phyloP scores from a whole-genome alignment of 2,888 invertebrate species.

The Ormia ochracea region DNA sequence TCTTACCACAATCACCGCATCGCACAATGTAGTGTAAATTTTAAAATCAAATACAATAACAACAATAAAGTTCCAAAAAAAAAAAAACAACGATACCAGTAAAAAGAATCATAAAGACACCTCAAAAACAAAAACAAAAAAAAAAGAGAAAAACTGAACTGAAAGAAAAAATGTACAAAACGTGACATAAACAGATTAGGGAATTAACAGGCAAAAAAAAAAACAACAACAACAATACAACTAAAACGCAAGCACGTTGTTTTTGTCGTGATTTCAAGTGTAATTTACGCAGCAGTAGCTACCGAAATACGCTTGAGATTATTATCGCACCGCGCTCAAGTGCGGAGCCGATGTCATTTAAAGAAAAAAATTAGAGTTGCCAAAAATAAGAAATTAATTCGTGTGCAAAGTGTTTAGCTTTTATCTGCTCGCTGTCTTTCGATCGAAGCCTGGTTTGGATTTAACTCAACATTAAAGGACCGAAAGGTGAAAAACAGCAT shows the following conservation, averaged over 20 bases:
- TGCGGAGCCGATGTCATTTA: conserved; percentile 60
- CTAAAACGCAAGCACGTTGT: conserved; percentile 51
- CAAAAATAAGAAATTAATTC: not conserved
- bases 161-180: conserved; percentile 59
- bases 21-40: conserved; percentile 42
- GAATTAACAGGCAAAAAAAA: conserved; percentile 40
- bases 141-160: conserved; percentile 22
- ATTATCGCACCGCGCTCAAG: conserved; percentile 70
- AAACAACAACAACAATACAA: too few relatives aligned
- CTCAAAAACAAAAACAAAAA: conserved; percentile 15
- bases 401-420: too few relatives aligned
- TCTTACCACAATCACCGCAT: conserved; percentile 25
- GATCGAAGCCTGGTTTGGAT: too few relatives aligned
- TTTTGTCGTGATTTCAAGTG: conserved; percentile 67
- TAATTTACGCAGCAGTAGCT: conserved; percentile 77
- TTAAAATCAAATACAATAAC: conserved; percentile 38
- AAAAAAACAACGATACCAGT: not conserved
- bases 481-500: too few relatives aligned
- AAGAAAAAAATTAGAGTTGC: conserved; percentile 43
- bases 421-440: too few relatives aligned
- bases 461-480: too few relatives aligned
- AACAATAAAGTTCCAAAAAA: conserved; percentile 4
- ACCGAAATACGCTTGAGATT: conserved; percentile 77
- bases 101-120: conserved; percentile 39
- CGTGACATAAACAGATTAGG: conserved; percentile 66